A percentile compares a stretch with the other conserved stretches of the same genome.
Conservation (phyloP, 2,113 vertebrate genomes). For the Glaucidium brasilianum region DNA sequence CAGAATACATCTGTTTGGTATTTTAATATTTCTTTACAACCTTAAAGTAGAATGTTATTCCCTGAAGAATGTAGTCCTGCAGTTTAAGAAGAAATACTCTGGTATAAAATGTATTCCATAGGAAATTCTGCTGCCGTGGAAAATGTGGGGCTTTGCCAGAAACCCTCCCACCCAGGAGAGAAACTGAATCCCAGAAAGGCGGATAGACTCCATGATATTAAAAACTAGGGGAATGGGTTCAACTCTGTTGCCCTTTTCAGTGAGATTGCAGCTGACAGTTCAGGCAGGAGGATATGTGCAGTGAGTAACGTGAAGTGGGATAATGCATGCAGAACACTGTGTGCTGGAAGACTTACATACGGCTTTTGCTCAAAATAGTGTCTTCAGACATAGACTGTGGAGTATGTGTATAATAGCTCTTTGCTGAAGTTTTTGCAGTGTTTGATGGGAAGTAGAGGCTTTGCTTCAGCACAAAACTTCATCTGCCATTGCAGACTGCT, state of each 20-base stretch:
- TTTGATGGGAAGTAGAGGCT: background rate
- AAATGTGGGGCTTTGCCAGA: background rate
- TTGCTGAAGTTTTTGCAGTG: conserved; percentile 11
- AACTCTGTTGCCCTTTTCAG: conserved; percentile 5
- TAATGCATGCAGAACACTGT: conserved; percentile 51
- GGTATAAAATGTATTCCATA: background rate
- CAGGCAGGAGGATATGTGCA: conserved; percentile 45
- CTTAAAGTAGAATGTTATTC: background rate
- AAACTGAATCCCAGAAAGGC: background rate
- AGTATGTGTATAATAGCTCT: conserved; percentile 11
- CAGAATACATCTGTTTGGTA: background rate
- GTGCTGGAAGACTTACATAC: conserved; percentile 46
- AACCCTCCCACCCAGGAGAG: background rate
- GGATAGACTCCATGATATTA: background rate
- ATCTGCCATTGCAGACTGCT: background rate
- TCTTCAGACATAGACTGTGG: conserved; percentile 32
- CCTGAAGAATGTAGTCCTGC: background rate
- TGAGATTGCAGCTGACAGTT: conserved; percentile 58
- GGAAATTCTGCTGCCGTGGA: background rate
- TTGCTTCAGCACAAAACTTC: background rate
- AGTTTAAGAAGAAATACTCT: background rate
- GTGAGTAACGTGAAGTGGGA: conserved; percentile 46
- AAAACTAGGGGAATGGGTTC: background rate
- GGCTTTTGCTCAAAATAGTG: conserved; percentile 36
- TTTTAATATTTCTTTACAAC: conserved; percentile 14